phyloP scores from a whole-genome alignment of 2,797 vertebrate species.

The Cyprinella venusta region DNA sequence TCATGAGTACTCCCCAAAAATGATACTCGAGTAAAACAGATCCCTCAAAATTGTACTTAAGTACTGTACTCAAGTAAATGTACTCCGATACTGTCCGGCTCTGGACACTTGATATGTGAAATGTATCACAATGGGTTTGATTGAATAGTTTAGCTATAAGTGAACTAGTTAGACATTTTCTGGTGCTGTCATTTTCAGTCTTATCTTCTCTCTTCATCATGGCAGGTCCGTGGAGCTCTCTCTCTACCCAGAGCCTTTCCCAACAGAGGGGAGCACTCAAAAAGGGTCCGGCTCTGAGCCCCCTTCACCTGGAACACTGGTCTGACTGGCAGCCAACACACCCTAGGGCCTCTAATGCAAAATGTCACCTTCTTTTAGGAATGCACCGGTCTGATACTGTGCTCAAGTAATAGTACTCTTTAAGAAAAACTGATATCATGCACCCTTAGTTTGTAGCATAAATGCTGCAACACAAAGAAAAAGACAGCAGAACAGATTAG shows the following conservation, averaged over 20 bases:
- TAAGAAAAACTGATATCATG: background rate
- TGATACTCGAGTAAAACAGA: no score
- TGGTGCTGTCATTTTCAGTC: constrained; percentile 17
- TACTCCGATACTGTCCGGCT: no score
- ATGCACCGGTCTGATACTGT: constrained; percentile 20
- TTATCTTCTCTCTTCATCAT: constrained; percentile 51
- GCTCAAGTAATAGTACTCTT: background rate
- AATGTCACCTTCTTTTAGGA: constrained; percentile 17
- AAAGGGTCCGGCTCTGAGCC: constrained; percentile 73
- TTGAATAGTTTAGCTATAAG: background rate
- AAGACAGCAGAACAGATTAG: background rate
- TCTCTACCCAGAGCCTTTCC: constrained; percentile 75
- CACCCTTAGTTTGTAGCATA: constrained; percentile 8
- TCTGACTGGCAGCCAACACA: constrained; percentile 61
- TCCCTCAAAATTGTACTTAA: no score
- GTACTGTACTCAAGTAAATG: no score
- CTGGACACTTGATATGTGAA: no score
- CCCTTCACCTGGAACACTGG: constrained; percentile 77
- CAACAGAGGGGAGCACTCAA: constrained; percentile 70
- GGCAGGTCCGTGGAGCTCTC: constrained; percentile 79
- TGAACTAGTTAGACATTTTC: background rate
- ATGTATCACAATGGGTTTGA: no score
- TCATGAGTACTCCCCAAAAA: no score
- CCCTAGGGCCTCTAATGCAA: constrained; percentile 1
- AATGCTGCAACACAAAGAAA: background rate